Evolutionary conservation across 2,113 vertebrate genomes (phyloP).

Genomic region (Struthio camelus): DNA sequence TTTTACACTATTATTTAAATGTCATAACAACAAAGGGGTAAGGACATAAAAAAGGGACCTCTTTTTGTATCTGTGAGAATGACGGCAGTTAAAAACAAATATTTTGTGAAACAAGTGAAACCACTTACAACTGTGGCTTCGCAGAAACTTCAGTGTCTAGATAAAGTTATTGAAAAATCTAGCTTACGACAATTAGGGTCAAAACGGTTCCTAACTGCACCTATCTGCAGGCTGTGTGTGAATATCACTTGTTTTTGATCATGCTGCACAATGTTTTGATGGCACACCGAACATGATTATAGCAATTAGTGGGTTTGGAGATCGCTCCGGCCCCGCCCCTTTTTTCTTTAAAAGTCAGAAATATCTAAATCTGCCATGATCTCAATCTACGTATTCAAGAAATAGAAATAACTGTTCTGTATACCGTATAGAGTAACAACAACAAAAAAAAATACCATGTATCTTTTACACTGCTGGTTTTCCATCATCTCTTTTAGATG

Average conservation of each 20-base stretch:
- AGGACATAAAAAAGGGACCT: not conserved
- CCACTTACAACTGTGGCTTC: not conserved
- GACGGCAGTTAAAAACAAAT: not conserved
- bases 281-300: not conserved
- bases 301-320: not conserved
- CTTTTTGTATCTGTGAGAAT: not conserved
- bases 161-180: slow-evolving; percentile 1
- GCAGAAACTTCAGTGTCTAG: not conserved
- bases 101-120: not conserved
- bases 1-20: not conserved
- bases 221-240: not conserved
- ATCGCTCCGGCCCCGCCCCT: too few relatives aligned
- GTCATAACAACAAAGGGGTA: not conserved
- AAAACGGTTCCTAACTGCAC: not conserved
- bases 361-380: not conserved
- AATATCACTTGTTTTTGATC: not conserved
- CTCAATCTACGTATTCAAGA: not conserved
- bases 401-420: not conserved
- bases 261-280: not conserved
- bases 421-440: not conserved
- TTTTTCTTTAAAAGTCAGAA: not conserved
- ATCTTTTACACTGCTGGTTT: slow-evolving; percentile 42
- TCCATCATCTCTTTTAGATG: slow-evolving; percentile 71
- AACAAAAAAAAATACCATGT: slow-evolving; percentile 44
- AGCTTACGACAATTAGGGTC: not conserved